A percentile compares a stretch with the other conserved stretches of the same genome.
These are phyloP conservation scores for Rhingia campestris DNA, from an alignment of 2,888 invertebrate species.

Conservation along the genomic window DNA sequence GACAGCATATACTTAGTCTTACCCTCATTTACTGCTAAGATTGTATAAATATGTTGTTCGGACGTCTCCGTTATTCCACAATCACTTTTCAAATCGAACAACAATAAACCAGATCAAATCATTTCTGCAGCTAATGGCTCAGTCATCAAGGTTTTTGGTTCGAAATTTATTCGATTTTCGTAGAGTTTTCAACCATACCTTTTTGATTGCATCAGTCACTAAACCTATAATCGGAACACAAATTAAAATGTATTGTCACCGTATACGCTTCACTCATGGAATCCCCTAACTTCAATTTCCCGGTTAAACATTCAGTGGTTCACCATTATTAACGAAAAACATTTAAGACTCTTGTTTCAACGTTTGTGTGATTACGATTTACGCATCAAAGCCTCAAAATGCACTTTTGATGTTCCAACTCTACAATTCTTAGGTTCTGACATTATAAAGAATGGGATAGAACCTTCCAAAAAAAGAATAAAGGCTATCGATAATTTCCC, in stretches of 20 bases:
- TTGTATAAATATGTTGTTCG: too few relatives aligned
- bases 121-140: conserved; percentile 44
- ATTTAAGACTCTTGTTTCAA: conserved; percentile 65
- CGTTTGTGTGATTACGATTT: conserved; percentile 65
- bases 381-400: conserved; percentile 74
- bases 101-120: background rate
- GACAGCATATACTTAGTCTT: too few relatives aligned
- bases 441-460: conserved; percentile 58
- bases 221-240: conserved; percentile 46
- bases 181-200: conserved; percentile 29
- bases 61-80: too few relatives aligned
- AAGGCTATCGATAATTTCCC: conserved; percentile 10
- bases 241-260: conserved; percentile 27
- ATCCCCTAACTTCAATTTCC: too few relatives aligned
- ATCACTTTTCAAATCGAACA: conserved; percentile 1
- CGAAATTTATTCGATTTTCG: conserved; percentile 21
- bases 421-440: conserved; percentile 69
- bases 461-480: conserved; percentile 16
- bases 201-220: conserved; percentile 41
- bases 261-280: too few relatives aligned
- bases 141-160: conserved; percentile 27
- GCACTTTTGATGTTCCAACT: conserved; percentile 63
- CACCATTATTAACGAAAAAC: conserved; percentile 52
- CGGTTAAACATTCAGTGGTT: too few relatives aligned
- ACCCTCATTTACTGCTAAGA: too few relatives aligned